A percentile compares a stretch with the other conserved stretches of the same genome.
These are phyloP conservation scores for Drosophila colorata DNA, from an alignment of 2,888 invertebrate species.

Conservation along the genomic window DNA sequence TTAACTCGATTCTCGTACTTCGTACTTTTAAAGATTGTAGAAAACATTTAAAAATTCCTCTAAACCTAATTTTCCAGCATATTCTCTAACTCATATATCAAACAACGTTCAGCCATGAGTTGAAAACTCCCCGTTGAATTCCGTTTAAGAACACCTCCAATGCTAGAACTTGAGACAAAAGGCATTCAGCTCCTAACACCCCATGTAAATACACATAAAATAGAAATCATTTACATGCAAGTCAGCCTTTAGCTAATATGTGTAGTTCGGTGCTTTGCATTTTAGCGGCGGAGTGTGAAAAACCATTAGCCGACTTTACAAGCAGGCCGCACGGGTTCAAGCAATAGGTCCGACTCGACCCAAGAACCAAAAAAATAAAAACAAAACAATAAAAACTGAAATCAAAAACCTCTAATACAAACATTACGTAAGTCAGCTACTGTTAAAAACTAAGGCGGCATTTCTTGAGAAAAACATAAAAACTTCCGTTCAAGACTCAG, in stretches of 20 bases:
- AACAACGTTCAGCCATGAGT: conserved; percentile 3
- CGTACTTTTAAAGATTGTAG: too few species aligned
- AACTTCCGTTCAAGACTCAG: conserved; percentile 54
- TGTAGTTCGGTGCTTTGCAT: conserved; percentile 43
- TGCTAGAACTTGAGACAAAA: conserved; percentile 40
- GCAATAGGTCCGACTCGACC: background rate
- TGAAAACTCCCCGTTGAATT: conserved; percentile 46
- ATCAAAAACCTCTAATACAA: conserved; percentile 69
- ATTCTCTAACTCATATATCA: conserved; percentile 43
- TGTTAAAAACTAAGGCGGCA: conserved; percentile 50
- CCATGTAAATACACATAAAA: conserved; percentile 38
- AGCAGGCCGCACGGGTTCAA: conserved; percentile 24
- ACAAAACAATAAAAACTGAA: conserved; percentile 58
- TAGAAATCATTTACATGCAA: conserved; percentile 58
- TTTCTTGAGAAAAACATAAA: conserved; percentile 67
- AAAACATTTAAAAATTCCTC: too few species aligned
- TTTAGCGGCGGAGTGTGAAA: conserved; percentile 78
- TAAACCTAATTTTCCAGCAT: too few species aligned
- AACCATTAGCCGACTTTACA: conserved; percentile 56
- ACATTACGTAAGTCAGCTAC: conserved; percentile 75
- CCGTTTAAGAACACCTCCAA: conserved; percentile 49
- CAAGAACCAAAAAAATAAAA: conserved; percentile 21
- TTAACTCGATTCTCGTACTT: too few species aligned
- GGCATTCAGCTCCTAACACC: conserved; percentile 33
- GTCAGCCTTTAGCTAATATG: conserved; percentile 30